Percentiles rank a stretch among this genome's conserved stretches.
Conservation (phyloP, 2,113 vertebrate species). For the Cygnus buccinator region DNA sequence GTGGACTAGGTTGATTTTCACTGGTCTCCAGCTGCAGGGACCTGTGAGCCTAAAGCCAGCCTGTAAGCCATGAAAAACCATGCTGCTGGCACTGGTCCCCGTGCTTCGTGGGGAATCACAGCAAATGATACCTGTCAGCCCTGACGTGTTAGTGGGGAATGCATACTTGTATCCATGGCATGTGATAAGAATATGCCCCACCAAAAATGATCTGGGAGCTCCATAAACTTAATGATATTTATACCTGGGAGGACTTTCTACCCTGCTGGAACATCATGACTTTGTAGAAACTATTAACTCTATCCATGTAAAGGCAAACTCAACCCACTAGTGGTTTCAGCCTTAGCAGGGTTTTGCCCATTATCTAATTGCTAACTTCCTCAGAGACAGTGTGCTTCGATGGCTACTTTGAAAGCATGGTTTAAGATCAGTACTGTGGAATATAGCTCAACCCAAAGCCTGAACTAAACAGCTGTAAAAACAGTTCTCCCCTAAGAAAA, state of each 20-base stretch:
- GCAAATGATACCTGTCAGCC: background rate
- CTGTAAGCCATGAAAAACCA: background rate
- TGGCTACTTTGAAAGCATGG: background rate
- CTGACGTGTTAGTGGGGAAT: accelerated
- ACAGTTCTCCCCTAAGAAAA: background rate
- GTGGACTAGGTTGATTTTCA: background rate
- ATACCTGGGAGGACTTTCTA: background rate
- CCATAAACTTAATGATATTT: background rate
- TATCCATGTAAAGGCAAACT: background rate
- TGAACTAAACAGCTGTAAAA: background rate
- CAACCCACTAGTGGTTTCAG: background rate
- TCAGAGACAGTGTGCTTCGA: background rate
- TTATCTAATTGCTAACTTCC: background rate
- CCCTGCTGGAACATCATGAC: background rate
- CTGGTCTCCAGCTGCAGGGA: background rate
- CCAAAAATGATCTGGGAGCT: background rate
- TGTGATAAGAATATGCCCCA: accelerated
- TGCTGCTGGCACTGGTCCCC: background rate
- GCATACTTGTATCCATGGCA: background rate
- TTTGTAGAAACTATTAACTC: background rate
- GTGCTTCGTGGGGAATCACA: background rate
- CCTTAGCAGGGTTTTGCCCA: background rate
- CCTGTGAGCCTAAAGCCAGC: background rate
- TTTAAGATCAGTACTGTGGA: background rate
- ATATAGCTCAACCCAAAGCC: background rate